These are phyloP conservation scores for Sesia apiformis DNA, from an alignment of 2,888 invertebrate species.

Conservation along the genomic window DNA sequence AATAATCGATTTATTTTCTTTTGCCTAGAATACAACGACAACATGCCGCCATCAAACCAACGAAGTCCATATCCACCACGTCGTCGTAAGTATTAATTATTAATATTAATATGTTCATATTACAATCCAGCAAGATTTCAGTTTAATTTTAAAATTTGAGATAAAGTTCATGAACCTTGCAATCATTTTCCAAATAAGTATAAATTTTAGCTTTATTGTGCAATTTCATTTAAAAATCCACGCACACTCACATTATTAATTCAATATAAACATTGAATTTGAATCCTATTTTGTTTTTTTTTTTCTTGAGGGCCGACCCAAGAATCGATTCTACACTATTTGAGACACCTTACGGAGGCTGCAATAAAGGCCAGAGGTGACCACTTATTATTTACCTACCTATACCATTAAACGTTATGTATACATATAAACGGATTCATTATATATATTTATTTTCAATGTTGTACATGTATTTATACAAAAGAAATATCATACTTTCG, in stretches of 20 bases:
- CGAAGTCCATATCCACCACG: constrained; percentile 89
- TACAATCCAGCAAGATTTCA: background rate
- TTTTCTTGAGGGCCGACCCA: constrained; percentile 52
- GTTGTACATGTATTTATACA: background rate
- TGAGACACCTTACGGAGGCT: constrained; percentile 53
- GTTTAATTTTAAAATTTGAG: constrained; percentile 3
- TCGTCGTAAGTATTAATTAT: constrained; percentile 80
- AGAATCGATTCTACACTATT: constrained; percentile 51
- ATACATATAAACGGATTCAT: background rate
- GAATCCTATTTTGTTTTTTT: constrained; percentile 30
- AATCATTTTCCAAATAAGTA: background rate
- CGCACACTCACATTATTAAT: background rate
- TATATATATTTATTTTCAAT: background rate
- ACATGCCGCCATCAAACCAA: constrained; percentile 87
- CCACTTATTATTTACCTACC: constrained; percentile 27
- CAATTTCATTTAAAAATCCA: background rate
- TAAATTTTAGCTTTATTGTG: background rate
- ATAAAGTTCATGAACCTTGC: constrained; percentile 1
- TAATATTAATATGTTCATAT: background rate
- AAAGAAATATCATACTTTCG: no score
- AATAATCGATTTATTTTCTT: constrained; percentile 5
- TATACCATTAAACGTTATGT: background rate
- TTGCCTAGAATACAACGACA: constrained; percentile 88
- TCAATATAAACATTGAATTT: constrained; percentile 16
- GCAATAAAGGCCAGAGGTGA: constrained; percentile 50